Evolutionary conservation across 2,797 vertebrate species (phyloP), one percentile per base, ranked within the genome.

Genomic region (Sebastes nivosus): DNA sequence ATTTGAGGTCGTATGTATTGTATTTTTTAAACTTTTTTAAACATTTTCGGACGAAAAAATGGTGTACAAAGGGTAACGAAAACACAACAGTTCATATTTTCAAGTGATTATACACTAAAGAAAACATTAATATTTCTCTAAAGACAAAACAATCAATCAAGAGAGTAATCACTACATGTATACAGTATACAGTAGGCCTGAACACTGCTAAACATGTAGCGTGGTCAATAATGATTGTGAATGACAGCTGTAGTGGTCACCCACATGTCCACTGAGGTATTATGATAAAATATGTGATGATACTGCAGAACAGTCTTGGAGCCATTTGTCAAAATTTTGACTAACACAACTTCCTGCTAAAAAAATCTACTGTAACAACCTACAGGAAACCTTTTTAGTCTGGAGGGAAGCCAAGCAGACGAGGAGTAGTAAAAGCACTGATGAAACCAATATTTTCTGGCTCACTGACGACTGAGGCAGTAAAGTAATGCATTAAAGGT

Each of bases 401-500:
- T 70, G 67, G 64, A 83, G 24, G 66, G 72, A 75, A 81, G 81
- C 79, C 81, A 83, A 73, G 79, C 69, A 86, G 85, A 81, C 50
- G 8, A 79, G 78, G 86, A 80, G 77, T 69, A 81, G 75, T 85
- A 82, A 87, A 87, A 91, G 67, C 78, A 73, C 81, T 65, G 50
- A 87, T 80, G 72, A 82, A 84, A 74, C 65, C 68, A 65, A 75
- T 75, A 67, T 76, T 87, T 70, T 82, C 79, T 67, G 63, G 6
- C 73, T 66, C 65, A 52, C 80, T 87, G 74, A 89, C 88, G 84
- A 85, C 74, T 82, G 16, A 80, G 69, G 78, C 73, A 75, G 67
- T 81, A 81, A 83, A 84, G 71, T 70, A 80, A 87, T 81, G 87
- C 81, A 93, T 90, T 91, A 90, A 90, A 85, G 81, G 82, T 87